Evolutionary conservation across 2,113 vertebrate genomes (phyloP), one percentile per base, ranked within the genome.

Genomic region (Leptobrachium leishanense): DNA sequence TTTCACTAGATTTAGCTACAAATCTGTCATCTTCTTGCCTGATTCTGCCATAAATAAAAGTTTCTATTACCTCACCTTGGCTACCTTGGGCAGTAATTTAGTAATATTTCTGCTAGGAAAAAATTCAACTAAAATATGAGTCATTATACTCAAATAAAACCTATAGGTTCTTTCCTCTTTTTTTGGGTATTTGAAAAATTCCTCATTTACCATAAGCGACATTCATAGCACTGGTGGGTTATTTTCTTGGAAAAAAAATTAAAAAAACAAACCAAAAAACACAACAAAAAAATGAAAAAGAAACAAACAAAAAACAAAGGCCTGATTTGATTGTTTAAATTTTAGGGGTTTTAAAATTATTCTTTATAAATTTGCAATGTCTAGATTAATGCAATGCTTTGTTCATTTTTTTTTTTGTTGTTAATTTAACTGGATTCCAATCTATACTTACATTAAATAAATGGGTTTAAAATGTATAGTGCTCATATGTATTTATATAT

Each of bases 181-280:
- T 82, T 84, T 88, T 84, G 86, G 88, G 86, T 74, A 86, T 2
- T 0, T 43, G 85, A 87, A 81, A 85, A 87, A 84, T 86, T 87
- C 85, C 84, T 89, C 65, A 50, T 87, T 84, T 83, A 74, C 70
- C 70, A 72, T 74, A 81, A 82, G 75, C 81, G 69, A 84, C 63
- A 76, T 85, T 89, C 83, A 81, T 86, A 90, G 89, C 88, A 82
- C 89, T 88, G 84, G 88, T 88, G 89, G 88, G 86, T 90, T 74
- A 0, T 82, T 84, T 82, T 78, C 79, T 75, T 73, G 11, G 67
- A 53, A 50, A 31, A 31, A 31, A 40, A 39, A 15, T 72, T n/a
- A n/a, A 85, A 83, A n/a, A 41, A 10, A 73, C 57, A 81, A 88
- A 88, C n/a, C n/a, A 31, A 31, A 31, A 31, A 31, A 31, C 20